A percentile compares a stretch with the other conserved stretches of the same genome.
These are phyloP conservation scores for Diaprepes abbreviatus DNA, from an alignment of 2,888 invertebrate species.

Conservation along the genomic window DNA sequence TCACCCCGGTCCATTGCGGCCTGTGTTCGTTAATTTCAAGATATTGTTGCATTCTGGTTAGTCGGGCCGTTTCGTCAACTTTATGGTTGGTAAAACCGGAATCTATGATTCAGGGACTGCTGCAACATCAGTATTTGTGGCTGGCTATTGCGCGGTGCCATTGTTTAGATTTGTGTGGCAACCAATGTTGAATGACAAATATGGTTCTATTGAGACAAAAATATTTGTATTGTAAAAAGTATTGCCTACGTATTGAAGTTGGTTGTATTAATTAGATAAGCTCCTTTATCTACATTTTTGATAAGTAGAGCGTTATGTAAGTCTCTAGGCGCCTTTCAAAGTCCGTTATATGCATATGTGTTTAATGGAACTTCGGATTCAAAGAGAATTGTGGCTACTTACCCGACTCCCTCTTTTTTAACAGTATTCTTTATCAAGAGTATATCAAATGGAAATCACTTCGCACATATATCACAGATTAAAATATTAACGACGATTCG, in stretches of 20 bases:
- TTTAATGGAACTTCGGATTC: too few species aligned
- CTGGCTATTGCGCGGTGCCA: background rate
- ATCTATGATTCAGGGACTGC: conserved; percentile 16
- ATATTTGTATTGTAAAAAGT: too few species aligned
- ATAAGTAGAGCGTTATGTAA: too few species aligned
- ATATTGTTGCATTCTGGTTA: conserved; percentile 62
- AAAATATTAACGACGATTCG: conserved; percentile 33
- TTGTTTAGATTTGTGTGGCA: background rate
- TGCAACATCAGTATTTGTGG: background rate
- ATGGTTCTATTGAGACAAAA: too few species aligned
- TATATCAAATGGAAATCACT: conserved; percentile 26
- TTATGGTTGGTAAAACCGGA: conserved; percentile 41
- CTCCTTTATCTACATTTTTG: too few species aligned
- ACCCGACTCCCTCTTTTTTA: too few species aligned
- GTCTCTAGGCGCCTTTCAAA: too few species aligned
- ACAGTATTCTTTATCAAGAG: too few species aligned
- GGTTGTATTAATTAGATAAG: too few species aligned
- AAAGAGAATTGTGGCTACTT: too few species aligned
- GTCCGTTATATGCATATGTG: too few species aligned
- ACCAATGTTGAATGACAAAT: background rate
- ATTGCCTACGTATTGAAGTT: too few species aligned
- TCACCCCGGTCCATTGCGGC: background rate
- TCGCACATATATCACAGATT: conserved; percentile 26
- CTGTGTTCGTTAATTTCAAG: conserved; percentile 65
- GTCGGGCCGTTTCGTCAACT: conserved; percentile 55